phyloP scores from a whole-genome alignment of 2,888 invertebrate species.

The Plagiodera versicolora region DNA sequence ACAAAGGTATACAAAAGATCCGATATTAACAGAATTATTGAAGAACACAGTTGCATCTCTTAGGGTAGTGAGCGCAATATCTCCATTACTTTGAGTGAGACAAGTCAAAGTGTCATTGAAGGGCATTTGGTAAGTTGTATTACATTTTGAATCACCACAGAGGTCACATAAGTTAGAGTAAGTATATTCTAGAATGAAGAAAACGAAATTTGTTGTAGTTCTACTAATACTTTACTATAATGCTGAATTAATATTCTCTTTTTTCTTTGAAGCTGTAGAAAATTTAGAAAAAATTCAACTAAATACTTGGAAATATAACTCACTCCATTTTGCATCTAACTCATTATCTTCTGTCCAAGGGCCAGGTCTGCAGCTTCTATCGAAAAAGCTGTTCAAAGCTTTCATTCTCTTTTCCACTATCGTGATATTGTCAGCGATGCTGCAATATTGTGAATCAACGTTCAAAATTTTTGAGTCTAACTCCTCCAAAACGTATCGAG shows the following conservation, averaged over 20 bases:
- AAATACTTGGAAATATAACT: no score
- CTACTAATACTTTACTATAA: no score
- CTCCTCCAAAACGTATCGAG: constrained; percentile 62
- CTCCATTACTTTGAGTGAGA: constrained; percentile 55
- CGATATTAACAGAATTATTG: constrained; percentile 31
- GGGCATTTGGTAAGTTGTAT: constrained; percentile 34
- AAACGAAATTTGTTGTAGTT: no score
- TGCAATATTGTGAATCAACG: constrained; percentile 34
- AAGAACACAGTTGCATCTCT: constrained; percentile 47
- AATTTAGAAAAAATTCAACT: no score
- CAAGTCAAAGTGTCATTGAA: constrained; percentile 46
- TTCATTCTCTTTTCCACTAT: constrained; percentile 64
- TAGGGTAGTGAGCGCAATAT: constrained; percentile 60
- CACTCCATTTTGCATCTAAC: constrained; percentile 63
- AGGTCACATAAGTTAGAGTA: constrained; percentile 45
- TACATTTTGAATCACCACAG: constrained; percentile 33
- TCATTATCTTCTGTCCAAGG: constrained; percentile 62
- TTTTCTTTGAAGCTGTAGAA: no score
- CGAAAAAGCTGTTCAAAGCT: constrained; percentile 66
- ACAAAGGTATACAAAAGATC: constrained; percentile 46
- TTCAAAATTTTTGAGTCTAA: constrained; percentile 56
- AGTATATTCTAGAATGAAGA: constrained; percentile 31
- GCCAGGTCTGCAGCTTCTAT: constrained; percentile 73
- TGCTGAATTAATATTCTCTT: no score
- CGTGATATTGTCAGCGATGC: constrained; percentile 45